Evolutionary conservation across 2,113 vertebrate species (phyloP).

Genomic region (Grallaria varia): DNA sequence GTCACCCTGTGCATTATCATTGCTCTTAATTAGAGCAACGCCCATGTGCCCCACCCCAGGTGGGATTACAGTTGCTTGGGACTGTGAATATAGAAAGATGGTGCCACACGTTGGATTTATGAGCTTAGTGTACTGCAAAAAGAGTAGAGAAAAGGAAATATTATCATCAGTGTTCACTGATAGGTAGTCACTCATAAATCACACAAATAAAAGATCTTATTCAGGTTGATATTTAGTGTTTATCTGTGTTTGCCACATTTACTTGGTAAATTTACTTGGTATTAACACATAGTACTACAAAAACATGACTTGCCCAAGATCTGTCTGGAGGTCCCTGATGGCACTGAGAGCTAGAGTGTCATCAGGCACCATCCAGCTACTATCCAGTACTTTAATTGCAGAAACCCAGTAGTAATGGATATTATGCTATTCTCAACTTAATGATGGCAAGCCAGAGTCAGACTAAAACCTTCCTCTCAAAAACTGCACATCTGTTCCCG

Average conservation of each 20-base stretch:
- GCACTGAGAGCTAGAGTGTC: not conserved
- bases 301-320: not conserved
- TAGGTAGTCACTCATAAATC: not conserved
- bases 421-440: not conserved
- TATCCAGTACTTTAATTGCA: not conserved
- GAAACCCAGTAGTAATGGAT: not conserved
- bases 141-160: not conserved
- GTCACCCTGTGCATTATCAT: not conserved
- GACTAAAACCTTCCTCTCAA: not conserved
- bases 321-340: not conserved
- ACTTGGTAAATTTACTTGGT: not conserved
- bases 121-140: not conserved
- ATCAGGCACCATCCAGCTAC: not conserved
- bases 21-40: not conserved
- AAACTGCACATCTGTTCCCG: not conserved
- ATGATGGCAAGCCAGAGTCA: not conserved
- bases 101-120: not conserved
- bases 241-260: not conserved
- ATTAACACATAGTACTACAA: not conserved
- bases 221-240: not conserved
- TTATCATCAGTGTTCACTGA: not conserved
- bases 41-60: not conserved
- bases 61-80: not conserved
- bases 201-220: not conserved
- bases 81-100: not conserved